These are phyloP conservation scores for Trichechus manatus DNA, from an alignment of 2,113 vertebrate species.

Conservation along the genomic window DNA sequence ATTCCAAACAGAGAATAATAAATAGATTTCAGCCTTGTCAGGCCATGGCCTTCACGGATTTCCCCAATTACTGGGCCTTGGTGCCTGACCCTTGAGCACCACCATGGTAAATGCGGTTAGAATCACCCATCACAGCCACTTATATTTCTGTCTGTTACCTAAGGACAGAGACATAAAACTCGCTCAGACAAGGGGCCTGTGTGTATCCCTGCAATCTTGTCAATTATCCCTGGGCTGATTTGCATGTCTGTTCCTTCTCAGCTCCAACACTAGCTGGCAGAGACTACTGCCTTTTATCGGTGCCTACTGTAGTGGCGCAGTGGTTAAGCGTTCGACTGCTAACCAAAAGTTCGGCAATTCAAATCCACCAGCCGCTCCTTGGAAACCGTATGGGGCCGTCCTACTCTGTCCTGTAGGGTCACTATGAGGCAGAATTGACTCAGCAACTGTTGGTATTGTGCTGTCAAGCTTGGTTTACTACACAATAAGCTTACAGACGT, in stretches of 20 bases:
- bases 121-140: constrained; percentile 16
- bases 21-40: constrained; percentile 79
- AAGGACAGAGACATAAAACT: constrained; percentile 66
- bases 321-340: too few relatives aligned
- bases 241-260: constrained; percentile 73
- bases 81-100: constrained; percentile 45
- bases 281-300: constrained; percentile 80
- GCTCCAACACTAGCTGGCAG: constrained; percentile 39
- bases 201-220: constrained; percentile 68
- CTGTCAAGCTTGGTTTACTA: constrained; percentile 86
- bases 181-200: neutral
- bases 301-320: constrained; percentile 71
- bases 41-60: constrained; percentile 76
- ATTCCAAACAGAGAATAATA: constrained; percentile 58
- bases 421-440: too few relatives aligned
- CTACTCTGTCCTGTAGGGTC: too few relatives aligned
- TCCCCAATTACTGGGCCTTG: constrained; percentile 44
- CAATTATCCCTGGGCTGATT: constrained; percentile 73
- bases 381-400: too few relatives aligned
- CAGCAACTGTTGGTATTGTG: constrained; percentile 30
- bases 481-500: constrained; percentile 84
- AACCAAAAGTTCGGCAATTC: too few relatives aligned
- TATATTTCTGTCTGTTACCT: constrained; percentile 72
- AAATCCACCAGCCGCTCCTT: too few relatives aligned
- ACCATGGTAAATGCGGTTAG: constrained; percentile 68